Percentiles rank a stretch among this genome's conserved stretches.
Evolutionary conservation across 2,113 vertebrate genomes (phyloP).

Genomic region (Rutilus rutilus): DNA sequence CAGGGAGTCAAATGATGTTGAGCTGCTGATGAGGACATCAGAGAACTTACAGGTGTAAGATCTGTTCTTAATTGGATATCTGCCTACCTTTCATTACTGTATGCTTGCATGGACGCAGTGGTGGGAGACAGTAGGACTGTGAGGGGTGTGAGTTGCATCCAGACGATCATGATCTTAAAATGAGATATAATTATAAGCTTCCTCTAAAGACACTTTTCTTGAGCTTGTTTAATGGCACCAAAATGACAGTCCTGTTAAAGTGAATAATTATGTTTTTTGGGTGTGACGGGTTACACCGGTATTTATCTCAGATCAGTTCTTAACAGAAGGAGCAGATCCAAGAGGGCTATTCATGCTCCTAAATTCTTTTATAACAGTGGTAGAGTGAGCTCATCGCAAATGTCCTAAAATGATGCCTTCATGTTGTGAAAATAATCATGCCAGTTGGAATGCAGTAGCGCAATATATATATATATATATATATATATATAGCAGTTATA

Average conservation of each 20-base stretch:
- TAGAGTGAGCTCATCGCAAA: background rate
- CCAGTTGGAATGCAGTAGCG: background rate
- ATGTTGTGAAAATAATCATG: background rate
- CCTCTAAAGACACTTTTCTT: constrained; percentile 34
- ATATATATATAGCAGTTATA: too few relatives aligned
- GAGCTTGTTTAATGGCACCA: constrained; percentile 34
- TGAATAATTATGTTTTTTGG: constrained; percentile 33
- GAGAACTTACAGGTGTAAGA: constrained; percentile 64
- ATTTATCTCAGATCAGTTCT: constrained; percentile 25
- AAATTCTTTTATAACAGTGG: background rate
- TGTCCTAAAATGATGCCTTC: background rate
- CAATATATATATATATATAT: background rate
- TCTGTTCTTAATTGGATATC: constrained; percentile 50
- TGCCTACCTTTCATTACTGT: constrained; percentile 43
- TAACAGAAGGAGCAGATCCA: constrained; percentile 22
- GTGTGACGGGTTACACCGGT: constrained; percentile 17
- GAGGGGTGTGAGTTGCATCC: constrained; percentile 26
- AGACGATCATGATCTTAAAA: background rate
- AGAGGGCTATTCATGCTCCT: background rate
- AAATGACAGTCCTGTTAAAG: constrained; percentile 44
- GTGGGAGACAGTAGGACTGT: constrained; percentile 21
- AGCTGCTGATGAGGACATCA: constrained; percentile 64
- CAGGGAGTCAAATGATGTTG: constrained; percentile 71
- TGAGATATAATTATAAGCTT: constrained; percentile 39
- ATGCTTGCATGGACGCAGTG: constrained; percentile 1